Percentiles rank a stretch among this genome's conserved stretches.
phyloP scores from a whole-genome alignment of 2,797 vertebrate genomes.

The Emys orbicularis region DNA sequence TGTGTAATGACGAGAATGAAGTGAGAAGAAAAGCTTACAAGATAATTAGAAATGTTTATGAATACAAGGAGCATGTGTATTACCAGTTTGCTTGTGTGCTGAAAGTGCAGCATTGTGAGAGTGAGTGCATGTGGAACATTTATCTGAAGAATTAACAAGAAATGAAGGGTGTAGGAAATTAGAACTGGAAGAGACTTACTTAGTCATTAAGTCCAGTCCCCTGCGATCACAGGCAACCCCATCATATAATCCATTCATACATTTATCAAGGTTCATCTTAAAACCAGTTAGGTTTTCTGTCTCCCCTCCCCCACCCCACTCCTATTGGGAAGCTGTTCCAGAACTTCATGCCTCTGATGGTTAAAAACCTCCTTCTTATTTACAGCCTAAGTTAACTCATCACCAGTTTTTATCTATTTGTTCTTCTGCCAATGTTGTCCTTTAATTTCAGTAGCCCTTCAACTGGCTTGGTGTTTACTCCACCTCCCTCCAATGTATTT shows the following conservation, averaged over 20 bases:
- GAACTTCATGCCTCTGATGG: not conserved
- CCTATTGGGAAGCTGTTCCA: not conserved
- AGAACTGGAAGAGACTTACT: not conserved
- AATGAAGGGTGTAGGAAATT: not conserved
- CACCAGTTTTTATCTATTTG: not conserved
- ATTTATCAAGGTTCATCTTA: not conserved
- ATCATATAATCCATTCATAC: not conserved
- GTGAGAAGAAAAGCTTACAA: not conserved
- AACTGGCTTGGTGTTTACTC: not conserved
- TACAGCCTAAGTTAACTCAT: not conserved
- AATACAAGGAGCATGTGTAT: not conserved
- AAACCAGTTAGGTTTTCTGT: not conserved
- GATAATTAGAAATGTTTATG: not conserved
- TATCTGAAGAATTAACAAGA: not conserved
- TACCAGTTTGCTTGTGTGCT: not conserved
- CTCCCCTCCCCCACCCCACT: too few species aligned
- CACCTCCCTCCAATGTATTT: not conserved
- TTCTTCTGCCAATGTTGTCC: not conserved
- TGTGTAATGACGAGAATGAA: not conserved
- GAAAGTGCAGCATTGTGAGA: not conserved
- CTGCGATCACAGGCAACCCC: not conserved
- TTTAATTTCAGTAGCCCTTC: not conserved
- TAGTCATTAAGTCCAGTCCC: not conserved
- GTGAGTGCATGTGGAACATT: not conserved
- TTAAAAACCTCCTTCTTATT: not conserved